Evolutionary conservation across 2,888 invertebrate genomes (phyloP).

Genomic region (Serripes groenlandicus): DNA sequence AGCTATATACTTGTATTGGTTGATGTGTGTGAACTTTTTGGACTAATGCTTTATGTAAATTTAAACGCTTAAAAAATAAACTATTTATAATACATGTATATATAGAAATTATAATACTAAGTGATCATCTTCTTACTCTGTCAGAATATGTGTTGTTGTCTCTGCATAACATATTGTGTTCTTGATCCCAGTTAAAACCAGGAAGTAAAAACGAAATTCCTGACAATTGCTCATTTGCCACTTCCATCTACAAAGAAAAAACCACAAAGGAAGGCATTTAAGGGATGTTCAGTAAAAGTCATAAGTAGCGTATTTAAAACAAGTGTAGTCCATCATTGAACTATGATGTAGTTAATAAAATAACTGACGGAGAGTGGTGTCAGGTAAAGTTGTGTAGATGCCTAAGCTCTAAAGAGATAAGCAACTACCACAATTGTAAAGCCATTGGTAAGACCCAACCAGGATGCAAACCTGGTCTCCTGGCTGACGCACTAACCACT

Average conservation of each 20-base stretch:
- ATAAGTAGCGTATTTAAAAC: background rate
- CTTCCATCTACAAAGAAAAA: background rate
- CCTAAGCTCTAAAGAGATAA: no score
- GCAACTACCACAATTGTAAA: no score
- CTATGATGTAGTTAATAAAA: background rate
- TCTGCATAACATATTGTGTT: conserved; percentile 1
- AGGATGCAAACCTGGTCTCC: no score
- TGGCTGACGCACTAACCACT: no score
- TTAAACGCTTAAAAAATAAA: no score
- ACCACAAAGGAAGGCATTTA: background rate
- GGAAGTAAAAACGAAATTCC: background rate
- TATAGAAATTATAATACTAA: background rate
- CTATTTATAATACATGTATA: no score
- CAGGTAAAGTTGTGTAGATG: no score
- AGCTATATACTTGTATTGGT: no score
- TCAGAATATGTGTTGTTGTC: background rate
- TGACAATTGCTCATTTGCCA: background rate
- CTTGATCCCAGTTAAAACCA: background rate
- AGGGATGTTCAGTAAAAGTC: background rate
- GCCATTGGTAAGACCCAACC: no score
- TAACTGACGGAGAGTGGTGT: no score
- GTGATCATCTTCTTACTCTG: background rate
- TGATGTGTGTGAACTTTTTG: no score
- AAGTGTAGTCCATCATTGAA: background rate
- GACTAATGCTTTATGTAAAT: no score